phyloP scores from a whole-genome alignment of 1,140 invertebrate genomes.

The Drosophila sechellia region DNA sequence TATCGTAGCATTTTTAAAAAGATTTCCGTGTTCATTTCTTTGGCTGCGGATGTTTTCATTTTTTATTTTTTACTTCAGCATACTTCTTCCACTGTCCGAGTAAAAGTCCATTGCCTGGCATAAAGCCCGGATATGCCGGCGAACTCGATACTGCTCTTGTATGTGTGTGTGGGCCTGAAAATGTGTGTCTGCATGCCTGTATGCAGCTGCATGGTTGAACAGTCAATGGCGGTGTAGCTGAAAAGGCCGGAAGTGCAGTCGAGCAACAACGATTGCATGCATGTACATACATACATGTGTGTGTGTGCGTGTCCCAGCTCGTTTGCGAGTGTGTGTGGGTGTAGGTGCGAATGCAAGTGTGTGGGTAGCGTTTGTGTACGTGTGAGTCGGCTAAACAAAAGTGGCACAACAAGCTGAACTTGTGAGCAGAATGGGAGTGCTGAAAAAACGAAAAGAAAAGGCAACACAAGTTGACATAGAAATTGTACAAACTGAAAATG shows the following conservation, averaged over 20 bases:
- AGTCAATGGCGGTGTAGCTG: conserved; percentile 67
- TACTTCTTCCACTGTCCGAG: conserved; percentile 28
- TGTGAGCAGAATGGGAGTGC: conserved; percentile 7
- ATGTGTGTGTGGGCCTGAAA: neutral
- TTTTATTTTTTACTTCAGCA: neutral
- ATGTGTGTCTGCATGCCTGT: conserved; percentile 12
- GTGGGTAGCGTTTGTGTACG: conserved; percentile 4
- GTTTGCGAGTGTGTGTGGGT: neutral
- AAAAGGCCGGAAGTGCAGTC: conserved; percentile 74
- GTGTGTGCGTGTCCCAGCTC: neutral
- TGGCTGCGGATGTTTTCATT: neutral
- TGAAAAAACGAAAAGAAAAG: conserved; percentile 33
- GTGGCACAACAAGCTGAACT: conserved; percentile 51
- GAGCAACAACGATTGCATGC: conserved; percentile 57
- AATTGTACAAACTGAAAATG: conserved; percentile 81
- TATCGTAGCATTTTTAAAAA: too few relatives aligned
- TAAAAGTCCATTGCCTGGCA: conserved; percentile 44
- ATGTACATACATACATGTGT: neutral
- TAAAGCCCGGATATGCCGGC: conserved; percentile 62
- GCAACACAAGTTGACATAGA: conserved; percentile 69
- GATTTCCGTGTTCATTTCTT: too few relatives aligned
- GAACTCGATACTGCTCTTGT: conserved; percentile 56
- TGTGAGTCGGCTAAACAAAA: conserved; percentile 65
- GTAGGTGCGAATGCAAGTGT: conserved; percentile 14
- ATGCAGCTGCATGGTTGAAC: conserved; percentile 66